Evolutionary conservation across 2,888 invertebrate genomes (phyloP).

Genomic region (Eupithecia abbreviata): DNA sequence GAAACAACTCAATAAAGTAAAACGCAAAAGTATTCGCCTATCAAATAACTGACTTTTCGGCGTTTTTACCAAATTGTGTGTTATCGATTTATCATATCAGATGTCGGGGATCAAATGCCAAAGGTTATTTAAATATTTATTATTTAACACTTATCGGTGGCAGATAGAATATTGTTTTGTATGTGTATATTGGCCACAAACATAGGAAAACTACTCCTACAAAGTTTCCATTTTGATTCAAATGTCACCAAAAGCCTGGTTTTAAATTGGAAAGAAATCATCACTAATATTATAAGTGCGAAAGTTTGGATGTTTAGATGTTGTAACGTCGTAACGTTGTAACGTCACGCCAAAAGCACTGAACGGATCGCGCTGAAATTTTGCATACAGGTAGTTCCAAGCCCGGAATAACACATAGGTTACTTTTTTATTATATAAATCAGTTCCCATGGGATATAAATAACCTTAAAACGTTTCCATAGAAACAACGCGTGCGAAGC

Average conservation of each 20-base stretch:
- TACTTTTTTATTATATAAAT: too few species aligned
- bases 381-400: too few species aligned
- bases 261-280: neutral
- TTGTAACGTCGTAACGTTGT: too few species aligned
- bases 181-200: neutral
- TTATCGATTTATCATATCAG: neutral
- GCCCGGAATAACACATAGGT: too few species aligned
- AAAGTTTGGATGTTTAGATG: too few species aligned
- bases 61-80: neutral
- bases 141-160: slow-evolving; percentile 5
- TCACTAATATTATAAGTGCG: too few species aligned
- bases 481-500: too few species aligned
- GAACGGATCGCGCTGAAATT: too few species aligned
- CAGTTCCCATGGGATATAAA: too few species aligned
- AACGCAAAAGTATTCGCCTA: neutral
- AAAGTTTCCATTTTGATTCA: neutral
- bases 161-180: neutral
- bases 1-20: neutral
- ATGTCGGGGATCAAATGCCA: slow-evolving; percentile 6
- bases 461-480: too few species aligned
- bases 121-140: slow-evolving; percentile 5
- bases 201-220: neutral
- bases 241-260: neutral
- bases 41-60: neutral
- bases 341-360: too few species aligned